Conservation (phyloP, 2,113 vertebrate genomes). For the Nesospiza acunhae region DNA sequence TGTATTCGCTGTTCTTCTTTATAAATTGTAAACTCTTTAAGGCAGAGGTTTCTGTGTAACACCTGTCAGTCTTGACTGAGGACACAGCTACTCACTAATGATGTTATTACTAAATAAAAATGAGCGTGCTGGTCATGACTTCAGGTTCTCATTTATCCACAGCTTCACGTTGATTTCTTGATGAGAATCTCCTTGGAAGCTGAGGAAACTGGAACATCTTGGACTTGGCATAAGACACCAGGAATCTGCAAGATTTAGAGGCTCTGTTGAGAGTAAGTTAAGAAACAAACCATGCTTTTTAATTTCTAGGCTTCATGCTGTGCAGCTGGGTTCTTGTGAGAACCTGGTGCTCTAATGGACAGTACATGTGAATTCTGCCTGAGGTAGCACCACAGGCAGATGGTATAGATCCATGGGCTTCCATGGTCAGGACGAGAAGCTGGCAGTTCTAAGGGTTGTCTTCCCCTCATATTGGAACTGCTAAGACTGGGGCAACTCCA, state of each 20-base stretch:
- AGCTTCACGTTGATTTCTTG: background rate
- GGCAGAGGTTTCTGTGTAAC: background rate
- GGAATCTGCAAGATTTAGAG: background rate
- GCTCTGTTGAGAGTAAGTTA: background rate
- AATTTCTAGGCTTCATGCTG: background rate
- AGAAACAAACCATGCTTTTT: background rate
- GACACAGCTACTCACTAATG: background rate
- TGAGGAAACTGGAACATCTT: background rate
- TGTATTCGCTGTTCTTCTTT: background rate
- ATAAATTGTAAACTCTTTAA: background rate
- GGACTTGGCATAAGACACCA: background rate
- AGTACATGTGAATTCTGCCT: background rate
- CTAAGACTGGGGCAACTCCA: background rate
- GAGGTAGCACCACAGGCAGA: background rate
- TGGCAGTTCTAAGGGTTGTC: background rate
- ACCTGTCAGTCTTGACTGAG: background rate
- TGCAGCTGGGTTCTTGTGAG: background rate
- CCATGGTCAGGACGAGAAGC: accelerated
- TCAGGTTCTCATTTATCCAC: background rate
- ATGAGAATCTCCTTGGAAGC: background rate
- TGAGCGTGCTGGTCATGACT: background rate
- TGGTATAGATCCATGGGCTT: background rate
- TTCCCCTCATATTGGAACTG: background rate
- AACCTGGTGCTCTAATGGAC: background rate
- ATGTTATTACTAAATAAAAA: background rate